Conservation (phyloP, 1,140 invertebrate species). For the Drosophila orena region DNA sequence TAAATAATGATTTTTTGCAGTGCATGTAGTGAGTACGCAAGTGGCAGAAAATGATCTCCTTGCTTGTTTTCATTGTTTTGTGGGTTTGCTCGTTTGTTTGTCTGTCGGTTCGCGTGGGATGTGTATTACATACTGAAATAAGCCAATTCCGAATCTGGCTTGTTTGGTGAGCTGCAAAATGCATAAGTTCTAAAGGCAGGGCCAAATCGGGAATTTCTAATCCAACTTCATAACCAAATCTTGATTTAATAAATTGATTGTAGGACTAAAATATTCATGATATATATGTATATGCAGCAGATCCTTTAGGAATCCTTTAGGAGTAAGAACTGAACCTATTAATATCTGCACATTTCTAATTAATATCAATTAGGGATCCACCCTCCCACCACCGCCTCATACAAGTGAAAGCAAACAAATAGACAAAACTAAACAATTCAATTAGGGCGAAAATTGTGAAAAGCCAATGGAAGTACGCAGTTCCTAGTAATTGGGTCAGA, state of each 20-base stretch:
- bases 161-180: constrained; percentile 17
- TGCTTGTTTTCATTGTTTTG: constrained; percentile 23
- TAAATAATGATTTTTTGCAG: constrained; percentile 13
- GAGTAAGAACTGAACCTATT: not conserved
- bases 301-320: not conserved
- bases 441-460: constrained; percentile 41
- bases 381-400: not conserved
- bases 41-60: constrained; percentile 52
- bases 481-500: constrained; percentile 47
- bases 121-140: constrained; percentile 60
- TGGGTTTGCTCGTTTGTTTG: constrained; percentile 25
- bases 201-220: not conserved
- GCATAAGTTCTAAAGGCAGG: not conserved
- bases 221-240: not conserved
- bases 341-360: constrained; percentile 20
- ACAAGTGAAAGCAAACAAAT: constrained; percentile 6
- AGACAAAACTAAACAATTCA: constrained; percentile 41
- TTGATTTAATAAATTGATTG: too few relatives aligned
- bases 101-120: constrained; percentile 36
- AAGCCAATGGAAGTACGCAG: constrained; percentile 26
- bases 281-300: too few relatives aligned
- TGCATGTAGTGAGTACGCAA: constrained; percentile 24
- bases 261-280: too few relatives aligned
- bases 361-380: constrained; percentile 47
- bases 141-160: constrained; percentile 50